These are phyloP conservation scores for Mylabris phalerata DNA, from an alignment of 1,140 invertebrate species.

Conservation along the genomic window DNA sequence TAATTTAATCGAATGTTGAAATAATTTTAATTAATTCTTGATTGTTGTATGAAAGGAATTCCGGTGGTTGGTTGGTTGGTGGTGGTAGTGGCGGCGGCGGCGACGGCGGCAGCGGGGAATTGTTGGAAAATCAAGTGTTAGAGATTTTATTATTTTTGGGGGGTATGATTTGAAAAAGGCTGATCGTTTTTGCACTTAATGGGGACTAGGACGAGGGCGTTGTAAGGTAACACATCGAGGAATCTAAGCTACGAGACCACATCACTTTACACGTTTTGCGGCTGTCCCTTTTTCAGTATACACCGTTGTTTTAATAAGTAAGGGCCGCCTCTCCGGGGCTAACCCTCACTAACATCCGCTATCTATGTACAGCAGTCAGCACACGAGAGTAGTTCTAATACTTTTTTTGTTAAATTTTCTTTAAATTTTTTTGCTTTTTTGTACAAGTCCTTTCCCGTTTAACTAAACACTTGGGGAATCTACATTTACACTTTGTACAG, in stretches of 20 bases:
- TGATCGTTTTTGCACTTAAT: constrained; percentile 26
- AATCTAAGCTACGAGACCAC: constrained; percentile 41
- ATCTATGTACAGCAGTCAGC: constrained; percentile 39
- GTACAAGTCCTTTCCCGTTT: constrained; percentile 41
- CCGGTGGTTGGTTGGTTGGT: not conserved
- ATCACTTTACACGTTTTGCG: constrained; percentile 36
- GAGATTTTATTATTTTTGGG: not conserved
- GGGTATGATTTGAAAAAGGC: constrained; percentile 7
- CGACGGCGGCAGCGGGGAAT: no score
- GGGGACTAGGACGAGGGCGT: constrained; percentile 29
- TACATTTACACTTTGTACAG: constrained; percentile 46
- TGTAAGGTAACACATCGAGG: constrained; percentile 39
- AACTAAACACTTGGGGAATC: constrained; percentile 42
- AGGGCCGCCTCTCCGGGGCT: constrained; percentile 30
- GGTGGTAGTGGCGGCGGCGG: no score
- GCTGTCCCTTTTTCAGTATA: constrained; percentile 26
- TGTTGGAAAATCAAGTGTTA: not conserved
- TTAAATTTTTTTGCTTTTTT: constrained; percentile 15
- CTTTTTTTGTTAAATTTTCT: constrained; percentile 24
- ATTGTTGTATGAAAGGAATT: not conserved
- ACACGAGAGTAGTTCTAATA: constrained; percentile 39
- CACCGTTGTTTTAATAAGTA: not conserved
- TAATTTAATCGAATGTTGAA: no score
- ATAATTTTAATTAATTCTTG: constrained; percentile 15
- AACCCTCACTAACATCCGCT: constrained; percentile 27